Percentiles rank a stretch among this genome's conserved stretches.
phyloP scores from a whole-genome alignment of 2,113 vertebrate genomes.

The Heterotilapia buettikoferi region DNA sequence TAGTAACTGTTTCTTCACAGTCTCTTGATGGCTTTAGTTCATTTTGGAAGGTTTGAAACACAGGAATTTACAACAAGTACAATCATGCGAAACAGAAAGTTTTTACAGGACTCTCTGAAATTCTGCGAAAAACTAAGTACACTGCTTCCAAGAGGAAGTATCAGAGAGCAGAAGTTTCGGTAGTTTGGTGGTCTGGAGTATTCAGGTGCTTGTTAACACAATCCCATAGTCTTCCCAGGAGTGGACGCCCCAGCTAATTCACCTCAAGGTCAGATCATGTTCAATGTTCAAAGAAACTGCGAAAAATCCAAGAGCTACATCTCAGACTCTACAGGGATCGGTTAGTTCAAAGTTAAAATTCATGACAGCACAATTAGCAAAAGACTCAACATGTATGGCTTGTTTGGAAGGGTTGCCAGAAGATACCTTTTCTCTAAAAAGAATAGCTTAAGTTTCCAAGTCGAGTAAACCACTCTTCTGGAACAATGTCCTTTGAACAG shows the following conservation, averaged over 20 bases:
- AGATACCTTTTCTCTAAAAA: background rate
- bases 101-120: background rate
- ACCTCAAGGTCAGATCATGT: background rate
- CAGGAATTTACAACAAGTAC: background rate
- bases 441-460: background rate
- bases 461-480: background rate
- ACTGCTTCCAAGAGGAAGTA: background rate
- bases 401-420: background rate
- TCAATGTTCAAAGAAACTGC: background rate
- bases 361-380: background rate
- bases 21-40: background rate
- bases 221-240: background rate
- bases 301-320: background rate
- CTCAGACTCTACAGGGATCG: background rate
- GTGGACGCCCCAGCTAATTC: background rate
- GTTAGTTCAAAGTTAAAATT: background rate
- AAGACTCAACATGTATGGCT: background rate
- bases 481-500: background rate
- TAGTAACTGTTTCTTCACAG: background rate
- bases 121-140: background rate
- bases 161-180: accelerated
- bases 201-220: background rate
- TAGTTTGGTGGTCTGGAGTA: background rate
- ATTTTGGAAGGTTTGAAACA: background rate
- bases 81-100: background rate